A percentile compares a stretch with the other conserved stretches of the same genome.
phyloP scores from a whole-genome alignment of 1,140 invertebrate species.

The Thereuonema tuberculata region DNA sequence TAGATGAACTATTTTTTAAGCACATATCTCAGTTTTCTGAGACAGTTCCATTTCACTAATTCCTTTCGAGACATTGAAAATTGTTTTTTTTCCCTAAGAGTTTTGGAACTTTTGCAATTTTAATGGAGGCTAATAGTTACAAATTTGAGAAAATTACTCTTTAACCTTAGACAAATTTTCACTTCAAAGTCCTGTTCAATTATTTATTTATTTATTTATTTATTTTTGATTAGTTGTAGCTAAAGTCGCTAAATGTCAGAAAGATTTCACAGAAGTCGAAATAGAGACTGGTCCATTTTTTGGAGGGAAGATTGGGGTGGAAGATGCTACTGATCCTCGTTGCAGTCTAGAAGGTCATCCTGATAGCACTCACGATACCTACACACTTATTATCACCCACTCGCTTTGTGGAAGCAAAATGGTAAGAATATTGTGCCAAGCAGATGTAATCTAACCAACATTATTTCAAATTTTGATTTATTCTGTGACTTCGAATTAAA shows the following conservation, averaged over 20 bases:
- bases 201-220: background rate
- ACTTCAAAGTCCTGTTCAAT: background rate
- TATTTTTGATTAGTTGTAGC: conserved; percentile 52
- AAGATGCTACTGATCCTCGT: conserved; percentile 27
- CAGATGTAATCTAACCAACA: no score
- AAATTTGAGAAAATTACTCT: no score
- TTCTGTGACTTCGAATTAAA: no score
- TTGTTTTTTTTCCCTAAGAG: no score
- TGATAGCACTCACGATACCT: conserved; percentile 47
- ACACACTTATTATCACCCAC: conserved; percentile 56
- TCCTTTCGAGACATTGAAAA: no score
- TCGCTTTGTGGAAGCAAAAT: conserved; percentile 56
- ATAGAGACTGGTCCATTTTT: conserved; percentile 65
- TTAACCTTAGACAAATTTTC: no score
- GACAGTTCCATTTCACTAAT: no score
- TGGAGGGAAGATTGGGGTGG: conserved; percentile 54
- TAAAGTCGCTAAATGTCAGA: conserved; percentile 53
- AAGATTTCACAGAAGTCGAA: conserved; percentile 57
- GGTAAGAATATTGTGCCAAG: conserved; percentile 44
- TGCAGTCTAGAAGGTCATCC: conserved; percentile 35
- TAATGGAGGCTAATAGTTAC: no score
- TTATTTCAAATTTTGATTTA: no score
- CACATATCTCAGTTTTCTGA: no score
- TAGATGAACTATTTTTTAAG: no score
- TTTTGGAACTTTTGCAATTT: no score